Evolutionary conservation across 2,888 invertebrate species (phyloP).

Genomic region (Griposia aprilina): DNA sequence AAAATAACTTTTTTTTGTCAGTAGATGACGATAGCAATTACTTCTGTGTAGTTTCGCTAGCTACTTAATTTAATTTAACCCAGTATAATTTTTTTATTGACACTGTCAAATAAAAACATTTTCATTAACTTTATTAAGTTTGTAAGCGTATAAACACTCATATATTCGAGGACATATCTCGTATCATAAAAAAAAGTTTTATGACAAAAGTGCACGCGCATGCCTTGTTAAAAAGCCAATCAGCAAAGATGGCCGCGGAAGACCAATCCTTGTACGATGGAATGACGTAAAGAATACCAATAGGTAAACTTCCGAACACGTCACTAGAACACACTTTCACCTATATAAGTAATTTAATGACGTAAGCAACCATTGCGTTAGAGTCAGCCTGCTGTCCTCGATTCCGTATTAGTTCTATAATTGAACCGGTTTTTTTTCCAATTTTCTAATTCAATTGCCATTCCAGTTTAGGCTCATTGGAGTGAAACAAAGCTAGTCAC

Average conservation of each 20-base stretch:
- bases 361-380: neutral
- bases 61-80: neutral
- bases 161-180: neutral
- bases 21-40: neutral
- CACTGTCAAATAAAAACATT: neutral
- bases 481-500: constrained; percentile 62
- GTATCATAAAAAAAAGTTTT: neutral
- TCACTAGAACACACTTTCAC: neutral
- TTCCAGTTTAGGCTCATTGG: constrained; percentile 50
- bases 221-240: no score
- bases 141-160: neutral
- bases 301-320: neutral
- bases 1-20: neutral
- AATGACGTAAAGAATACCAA: neutral
- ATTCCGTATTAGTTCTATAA: constrained; percentile 32
- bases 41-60: neutral
- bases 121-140: no score
- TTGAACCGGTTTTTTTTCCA: constrained; percentile 45
- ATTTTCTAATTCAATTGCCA: constrained; percentile 57
- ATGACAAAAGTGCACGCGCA: no score
- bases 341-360: neutral
- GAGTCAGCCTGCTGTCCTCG: neutral
- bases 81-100: neutral
- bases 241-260: neutral
- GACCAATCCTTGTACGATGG: neutral